Evolutionary conservation across 2,888 invertebrate genomes (phyloP).

Genomic region (Papilio demoleus): DNA sequence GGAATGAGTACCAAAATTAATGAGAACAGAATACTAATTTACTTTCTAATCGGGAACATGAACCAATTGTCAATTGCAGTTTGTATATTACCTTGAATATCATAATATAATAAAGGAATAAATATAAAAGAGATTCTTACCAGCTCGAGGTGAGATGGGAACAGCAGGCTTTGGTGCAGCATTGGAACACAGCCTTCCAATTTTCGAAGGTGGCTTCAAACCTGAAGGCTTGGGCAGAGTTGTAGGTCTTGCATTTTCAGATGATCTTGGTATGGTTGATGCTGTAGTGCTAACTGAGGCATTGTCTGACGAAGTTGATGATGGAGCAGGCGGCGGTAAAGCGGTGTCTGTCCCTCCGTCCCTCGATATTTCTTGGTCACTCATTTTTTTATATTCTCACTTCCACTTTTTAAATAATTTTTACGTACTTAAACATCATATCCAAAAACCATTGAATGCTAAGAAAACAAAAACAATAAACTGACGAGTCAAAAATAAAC

Average conservation of each 20-base stretch:
- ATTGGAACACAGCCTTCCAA: slow-evolving; percentile 86
- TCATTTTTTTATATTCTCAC: slow-evolving; percentile 70
- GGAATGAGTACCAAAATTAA: slow-evolving; percentile 6
- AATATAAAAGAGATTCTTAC: slow-evolving; percentile 61
- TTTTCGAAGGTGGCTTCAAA: slow-evolving; percentile 86
- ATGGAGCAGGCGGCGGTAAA: slow-evolving; percentile 57
- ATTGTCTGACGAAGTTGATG: slow-evolving; percentile 67
- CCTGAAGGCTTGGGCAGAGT: slow-evolving; percentile 84
- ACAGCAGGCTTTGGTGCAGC: slow-evolving; percentile 87
- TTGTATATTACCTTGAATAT: slow-evolving; percentile 52
- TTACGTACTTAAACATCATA: slow-evolving; percentile 49
- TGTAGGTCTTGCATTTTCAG: slow-evolving; percentile 65
- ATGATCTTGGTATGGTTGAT: slow-evolving; percentile 51
- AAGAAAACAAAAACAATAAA: slow-evolving; percentile 56
- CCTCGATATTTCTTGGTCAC: slow-evolving; percentile 65
- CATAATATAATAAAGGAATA: neutral
- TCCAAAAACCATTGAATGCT: slow-evolving; percentile 44
- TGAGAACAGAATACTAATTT: slow-evolving; percentile 15
- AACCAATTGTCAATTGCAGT: slow-evolving; percentile 71
- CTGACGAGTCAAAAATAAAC: slow-evolving; percentile 64
- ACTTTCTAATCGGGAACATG: slow-evolving; percentile 26
- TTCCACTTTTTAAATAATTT: slow-evolving; percentile 48
- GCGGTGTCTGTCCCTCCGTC: slow-evolving; percentile 48
- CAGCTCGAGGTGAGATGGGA: slow-evolving; percentile 83
- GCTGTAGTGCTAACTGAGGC: slow-evolving; percentile 65